Evolutionary conservation across 2,888 invertebrate species (phyloP).

Genomic region (Prosapia bicincta): DNA sequence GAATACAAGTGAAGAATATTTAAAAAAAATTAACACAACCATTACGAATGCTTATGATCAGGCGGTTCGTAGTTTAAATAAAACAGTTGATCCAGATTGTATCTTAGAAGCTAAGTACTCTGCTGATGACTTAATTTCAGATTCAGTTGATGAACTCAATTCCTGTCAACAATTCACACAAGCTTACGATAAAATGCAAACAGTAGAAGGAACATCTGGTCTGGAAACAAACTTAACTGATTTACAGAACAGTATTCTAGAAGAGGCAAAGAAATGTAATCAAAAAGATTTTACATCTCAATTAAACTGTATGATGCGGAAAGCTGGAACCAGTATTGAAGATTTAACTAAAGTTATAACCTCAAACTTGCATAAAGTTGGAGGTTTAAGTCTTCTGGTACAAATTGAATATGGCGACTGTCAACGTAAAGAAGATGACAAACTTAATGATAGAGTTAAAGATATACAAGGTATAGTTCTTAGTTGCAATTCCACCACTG

Average conservation of each 20-base stretch:
- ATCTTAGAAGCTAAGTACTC: not conserved
- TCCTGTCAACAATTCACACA: not conserved
- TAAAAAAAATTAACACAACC: not conserved
- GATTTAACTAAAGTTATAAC: not conserved
- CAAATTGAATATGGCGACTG: not conserved
- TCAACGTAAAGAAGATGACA: no score
- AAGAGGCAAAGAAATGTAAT: not conserved
- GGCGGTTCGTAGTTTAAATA: not conserved
- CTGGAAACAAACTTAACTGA: not conserved
- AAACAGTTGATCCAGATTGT: not conserved
- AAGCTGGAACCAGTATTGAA: not conserved
- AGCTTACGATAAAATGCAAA: not conserved
- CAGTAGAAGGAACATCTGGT: not conserved
- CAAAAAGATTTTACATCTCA: not conserved
- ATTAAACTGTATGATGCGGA: not conserved
- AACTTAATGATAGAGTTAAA: no score
- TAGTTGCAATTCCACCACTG: no score
- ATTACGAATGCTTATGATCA: not conserved
- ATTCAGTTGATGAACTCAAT: not conserved
- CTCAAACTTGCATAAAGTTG: not conserved
- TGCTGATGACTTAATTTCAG: not conserved
- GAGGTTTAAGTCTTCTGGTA: not conserved
- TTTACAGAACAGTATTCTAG: not conserved
- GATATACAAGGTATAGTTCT: no score
- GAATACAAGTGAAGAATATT: not conserved